Base-by-base conservation (phyloP, 2,797 vertebrate genomes). In the Choloepus didactylus region DNA sequence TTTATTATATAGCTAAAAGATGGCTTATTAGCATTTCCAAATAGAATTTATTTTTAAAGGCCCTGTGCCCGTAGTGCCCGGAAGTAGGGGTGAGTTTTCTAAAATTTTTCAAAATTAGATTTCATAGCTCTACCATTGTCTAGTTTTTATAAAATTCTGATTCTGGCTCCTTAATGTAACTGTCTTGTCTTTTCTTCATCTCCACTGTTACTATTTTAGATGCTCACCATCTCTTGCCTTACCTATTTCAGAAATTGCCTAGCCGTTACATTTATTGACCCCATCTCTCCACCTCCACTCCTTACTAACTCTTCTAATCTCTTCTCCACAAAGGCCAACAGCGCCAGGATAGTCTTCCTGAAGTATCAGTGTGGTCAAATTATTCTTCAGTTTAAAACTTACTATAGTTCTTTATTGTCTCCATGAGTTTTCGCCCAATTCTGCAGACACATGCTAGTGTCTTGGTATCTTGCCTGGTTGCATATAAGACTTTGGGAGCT, bases 1-100 rank as follows among this genome's bases (percentile, higher is more conserved):
- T 85, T 95, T 93, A 81, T 83, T 90, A 38, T 81, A 56, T 1
- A 69, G 14, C 51, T 92, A 77, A 87, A 93, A 91, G 54, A 73
- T 87, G 16, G 4, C 92, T 11, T 60, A 35, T 84, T 96, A 64
- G 25, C 41, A 66, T 87, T 31, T 19, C 7, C 51, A 70, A 54
- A 66, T 91, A 62, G 91, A n/a, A 51, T 94, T 66, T 92, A 49
- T 77, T 89, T 95, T 95, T 89, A 94, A 94, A 91, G 85, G n/a
- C 16, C 25, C 19, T 8, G 7, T 88, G 91, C 38, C 27, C 44
- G 5, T 88, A 75, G 81, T 93, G 31, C 25, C 85, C 14, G 64
- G 6, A 51, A 60, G 31, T 84, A 97, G 41, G 18, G 49, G 2
- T 66, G 31, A 89, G 29, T 92, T 46, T 82, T 89, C 27, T 85